Evolutionary conservation across 2,888 invertebrate genomes (phyloP).

Genomic region (Carcina quercana): DNA sequence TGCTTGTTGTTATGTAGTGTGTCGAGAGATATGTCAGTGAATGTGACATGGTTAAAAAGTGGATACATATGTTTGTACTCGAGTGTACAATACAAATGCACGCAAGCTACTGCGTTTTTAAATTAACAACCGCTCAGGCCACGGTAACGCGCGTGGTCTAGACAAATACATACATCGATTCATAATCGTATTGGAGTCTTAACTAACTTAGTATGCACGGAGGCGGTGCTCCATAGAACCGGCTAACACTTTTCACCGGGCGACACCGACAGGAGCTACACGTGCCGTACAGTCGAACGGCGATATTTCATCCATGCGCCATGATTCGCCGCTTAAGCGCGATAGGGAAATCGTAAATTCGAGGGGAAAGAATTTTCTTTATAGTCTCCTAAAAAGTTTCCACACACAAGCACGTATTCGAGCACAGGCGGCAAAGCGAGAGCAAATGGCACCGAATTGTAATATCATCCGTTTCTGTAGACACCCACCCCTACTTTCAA

Average conservation of each 20-base stretch:
- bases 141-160: too few relatives aligned
- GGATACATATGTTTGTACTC: too few relatives aligned
- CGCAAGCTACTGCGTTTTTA: too few relatives aligned
- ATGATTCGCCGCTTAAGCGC: conserved; percentile 64
- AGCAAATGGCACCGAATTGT: conserved; percentile 56
- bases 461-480: conserved; percentile 54
- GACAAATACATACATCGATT: too few relatives aligned
- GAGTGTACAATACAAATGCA: too few relatives aligned
- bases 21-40: too few relatives aligned
- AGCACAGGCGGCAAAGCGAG: conserved; percentile 43
- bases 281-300: conserved; percentile 27
- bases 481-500: conserved; percentile 47
- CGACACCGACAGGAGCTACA: conserved; percentile 23
- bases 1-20: too few relatives aligned
- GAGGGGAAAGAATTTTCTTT: conserved; percentile 60
- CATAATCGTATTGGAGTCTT: too few relatives aligned
- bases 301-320: conserved; percentile 55
- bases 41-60: too few relatives aligned
- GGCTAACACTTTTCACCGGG: conserved; percentile 13
- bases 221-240: conserved; percentile 12
- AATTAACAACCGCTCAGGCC: too few relatives aligned
- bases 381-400: conserved; percentile 58
- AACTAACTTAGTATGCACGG: conserved; percentile 1
- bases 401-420: conserved; percentile 51
- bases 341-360: conserved; percentile 68